These are phyloP conservation scores for Tiliqua scincoides DNA, from an alignment of 2,113 vertebrate species.

Conservation along the genomic window DNA sequence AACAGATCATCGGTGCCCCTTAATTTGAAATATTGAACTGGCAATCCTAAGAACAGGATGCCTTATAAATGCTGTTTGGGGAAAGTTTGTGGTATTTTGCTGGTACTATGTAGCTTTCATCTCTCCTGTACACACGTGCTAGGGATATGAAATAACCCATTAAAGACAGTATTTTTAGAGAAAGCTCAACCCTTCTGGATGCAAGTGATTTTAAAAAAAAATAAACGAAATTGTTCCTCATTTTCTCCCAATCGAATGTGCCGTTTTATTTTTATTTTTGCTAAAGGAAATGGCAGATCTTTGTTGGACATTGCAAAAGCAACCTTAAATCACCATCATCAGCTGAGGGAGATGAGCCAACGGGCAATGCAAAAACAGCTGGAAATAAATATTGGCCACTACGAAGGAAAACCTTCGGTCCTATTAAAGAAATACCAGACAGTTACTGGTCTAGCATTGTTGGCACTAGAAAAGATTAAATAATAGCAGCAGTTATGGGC, in stretches of 20 bases:
- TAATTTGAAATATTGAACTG: background rate
- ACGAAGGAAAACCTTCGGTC: slow-evolving; percentile 27
- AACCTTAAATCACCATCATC: slow-evolving; percentile 37
- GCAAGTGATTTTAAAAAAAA: background rate
- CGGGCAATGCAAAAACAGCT: slow-evolving; percentile 15
- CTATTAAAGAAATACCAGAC: background rate
- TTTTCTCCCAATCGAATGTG: background rate
- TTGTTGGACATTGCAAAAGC: background rate
- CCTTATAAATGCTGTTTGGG: background rate
- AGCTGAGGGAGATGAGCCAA: background rate
- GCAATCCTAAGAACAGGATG: background rate
- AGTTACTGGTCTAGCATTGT: background rate
- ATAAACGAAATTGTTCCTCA: background rate
- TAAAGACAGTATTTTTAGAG: background rate
- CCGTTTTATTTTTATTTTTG: background rate
- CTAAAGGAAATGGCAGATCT: slow-evolving; percentile 5
- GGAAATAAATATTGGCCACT: slow-evolving; percentile 27
- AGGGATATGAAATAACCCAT: background rate
- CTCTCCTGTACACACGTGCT: background rate
- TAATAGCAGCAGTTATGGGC: background rate
- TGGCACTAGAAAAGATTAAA: slow-evolving; percentile 5
- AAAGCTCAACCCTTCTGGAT: background rate
- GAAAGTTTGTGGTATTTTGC: background rate
- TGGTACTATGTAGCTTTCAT: background rate
- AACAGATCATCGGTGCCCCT: background rate